phyloP scores from a whole-genome alignment of 2,113 vertebrate species.

The Lutjanus erythropterus region DNA sequence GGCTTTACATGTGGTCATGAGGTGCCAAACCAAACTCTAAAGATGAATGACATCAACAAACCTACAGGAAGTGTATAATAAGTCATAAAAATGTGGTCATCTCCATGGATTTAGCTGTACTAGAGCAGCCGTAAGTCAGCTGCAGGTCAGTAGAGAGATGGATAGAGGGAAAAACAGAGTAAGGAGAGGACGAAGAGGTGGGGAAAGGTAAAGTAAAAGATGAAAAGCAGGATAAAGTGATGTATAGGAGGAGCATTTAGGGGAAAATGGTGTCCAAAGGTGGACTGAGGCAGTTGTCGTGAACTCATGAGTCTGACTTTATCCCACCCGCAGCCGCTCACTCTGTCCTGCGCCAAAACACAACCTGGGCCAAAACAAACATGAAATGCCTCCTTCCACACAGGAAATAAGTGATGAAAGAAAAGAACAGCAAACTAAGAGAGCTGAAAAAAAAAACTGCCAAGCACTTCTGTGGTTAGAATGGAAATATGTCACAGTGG shows the following conservation, averaged over 20 bases:
- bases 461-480: slow-evolving; percentile 46
- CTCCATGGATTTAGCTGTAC: slow-evolving; percentile 22
- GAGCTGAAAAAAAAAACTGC: slow-evolving; percentile 34
- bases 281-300: slow-evolving; percentile 17
- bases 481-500: slow-evolving; percentile 36
- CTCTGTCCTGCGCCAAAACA: slow-evolving; percentile 35
- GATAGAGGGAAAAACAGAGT: background rate
- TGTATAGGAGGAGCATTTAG: slow-evolving; percentile 14
- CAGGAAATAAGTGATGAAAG: slow-evolving; percentile 76
- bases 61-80: slow-evolving; percentile 28
- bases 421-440: slow-evolving; percentile 58
- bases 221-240: background rate
- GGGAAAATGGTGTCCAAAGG: background rate
- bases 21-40: slow-evolving; percentile 23
- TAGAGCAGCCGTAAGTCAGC: slow-evolving; percentile 27
- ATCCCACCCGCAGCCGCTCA: slow-evolving; percentile 39
- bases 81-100: slow-evolving; percentile 16
- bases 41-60: slow-evolving; percentile 40
- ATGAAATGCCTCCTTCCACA: slow-evolving; percentile 60
- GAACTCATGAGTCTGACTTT: slow-evolving; percentile 42
- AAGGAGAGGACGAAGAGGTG: slow-evolving; percentile 31
- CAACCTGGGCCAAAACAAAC: slow-evolving; percentile 68
- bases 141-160: background rate
- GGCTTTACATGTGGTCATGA: slow-evolving; percentile 4
- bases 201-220: slow-evolving; percentile 16